These are phyloP conservation scores for Chelonia mydas DNA, from an alignment of 2,797 vertebrate species.

Conservation along the genomic window DNA sequence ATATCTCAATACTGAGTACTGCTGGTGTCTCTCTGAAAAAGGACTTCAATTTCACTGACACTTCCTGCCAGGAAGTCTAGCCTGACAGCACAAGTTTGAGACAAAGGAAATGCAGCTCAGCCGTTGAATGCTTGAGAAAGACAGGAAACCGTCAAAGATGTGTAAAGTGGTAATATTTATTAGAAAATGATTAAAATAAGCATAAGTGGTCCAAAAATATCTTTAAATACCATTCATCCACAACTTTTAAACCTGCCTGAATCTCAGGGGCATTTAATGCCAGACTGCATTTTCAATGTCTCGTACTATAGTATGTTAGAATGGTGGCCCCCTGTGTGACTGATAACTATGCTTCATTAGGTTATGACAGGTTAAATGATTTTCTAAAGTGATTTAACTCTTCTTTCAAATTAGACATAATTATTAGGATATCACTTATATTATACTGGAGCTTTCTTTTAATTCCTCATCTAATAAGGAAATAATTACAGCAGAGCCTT, in stretches of 20 bases:
- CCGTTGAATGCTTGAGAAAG: fast-evolving
- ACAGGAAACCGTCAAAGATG: background rate
- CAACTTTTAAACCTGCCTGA: fast-evolving
- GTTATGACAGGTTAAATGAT: fast-evolving
- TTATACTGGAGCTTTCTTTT: background rate
- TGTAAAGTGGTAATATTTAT: background rate
- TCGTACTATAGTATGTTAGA: background rate
- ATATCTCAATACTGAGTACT: fast-evolving
- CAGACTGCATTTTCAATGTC: background rate
- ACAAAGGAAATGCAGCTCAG: fast-evolving
- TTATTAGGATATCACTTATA: fast-evolving
- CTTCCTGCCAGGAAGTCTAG: background rate
- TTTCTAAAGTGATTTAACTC: background rate
- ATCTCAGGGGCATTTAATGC: fast-evolving
- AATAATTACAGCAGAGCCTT: background rate
- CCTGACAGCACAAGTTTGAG: background rate
- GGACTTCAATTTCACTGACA: fast-evolving
- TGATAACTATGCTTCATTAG: fast-evolving
- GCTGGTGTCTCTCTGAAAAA: fast-evolving
- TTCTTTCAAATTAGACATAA: background rate
- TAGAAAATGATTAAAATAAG: fast-evolving
- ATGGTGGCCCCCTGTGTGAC: fast-evolving
- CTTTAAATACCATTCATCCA: background rate
- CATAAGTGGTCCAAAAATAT: too few relatives aligned
- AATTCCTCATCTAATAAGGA: background rate